Evolutionary conservation across 2,888 invertebrate genomes (phyloP), one percentile per base, ranked within the genome.

Genomic region (Pterostichus madidus): DNA sequence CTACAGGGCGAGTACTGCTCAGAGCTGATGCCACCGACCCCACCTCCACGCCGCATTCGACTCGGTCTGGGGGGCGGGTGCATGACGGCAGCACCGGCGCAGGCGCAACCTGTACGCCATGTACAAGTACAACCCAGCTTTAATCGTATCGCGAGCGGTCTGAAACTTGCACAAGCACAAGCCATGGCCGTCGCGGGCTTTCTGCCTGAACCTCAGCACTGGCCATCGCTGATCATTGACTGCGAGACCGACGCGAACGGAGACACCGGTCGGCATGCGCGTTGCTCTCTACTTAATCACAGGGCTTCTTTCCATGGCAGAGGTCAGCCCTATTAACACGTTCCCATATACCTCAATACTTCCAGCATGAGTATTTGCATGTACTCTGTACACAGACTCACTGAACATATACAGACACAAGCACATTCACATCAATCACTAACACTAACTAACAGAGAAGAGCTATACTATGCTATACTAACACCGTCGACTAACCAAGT

Each of bases 121-220:
- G 84, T 80, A 82, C 84, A 35, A 85, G 84, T 80, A 82, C 84
- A 35, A 85, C 89, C 89, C 87, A 90, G 89, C 89, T 90, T 90
- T 88, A 92, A 90, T 88, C 93, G 91, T 87, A 92, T 94, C 85
- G 94, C 94, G 84, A 93, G 93, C 87, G 94, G 94, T 83, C 91
- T 95, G 85, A 94, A 93, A 88, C 90, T 94, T 86, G 94, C 94
- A 85, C 94, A 94, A 90, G 92, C 93, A 80, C 93, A 94, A 90
- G 94, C 94, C 83, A 94, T 95, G 92, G 94, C 94, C 84, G 93
- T 93, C 84, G 93, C 94, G 84, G 94, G 94, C 85, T 93, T 94
- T 89, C 89, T 93, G 87, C 92, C 93, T 76, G 91, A 91, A 87
- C 85, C 75, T 61, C 91, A 85, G 88, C 93, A 89, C 86, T 91